phyloP scores from a whole-genome alignment of 2,797 vertebrate species.

The Brachyrhaphis roseni region DNA sequence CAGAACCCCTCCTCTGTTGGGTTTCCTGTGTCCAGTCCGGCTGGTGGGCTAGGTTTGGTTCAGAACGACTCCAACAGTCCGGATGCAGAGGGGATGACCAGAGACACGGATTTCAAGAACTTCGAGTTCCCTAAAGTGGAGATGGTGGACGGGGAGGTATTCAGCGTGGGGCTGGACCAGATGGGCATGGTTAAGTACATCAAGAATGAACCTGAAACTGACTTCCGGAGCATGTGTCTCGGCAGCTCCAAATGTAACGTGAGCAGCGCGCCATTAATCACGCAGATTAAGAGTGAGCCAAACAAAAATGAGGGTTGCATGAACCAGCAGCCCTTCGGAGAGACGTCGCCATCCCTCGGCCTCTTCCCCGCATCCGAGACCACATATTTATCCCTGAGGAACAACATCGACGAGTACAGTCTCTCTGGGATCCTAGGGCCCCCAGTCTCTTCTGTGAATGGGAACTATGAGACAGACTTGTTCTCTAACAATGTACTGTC shows the following conservation, averaged over 20 bases:
- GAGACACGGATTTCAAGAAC: slow-evolving; percentile 88
- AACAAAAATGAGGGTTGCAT: slow-evolving; percentile 92
- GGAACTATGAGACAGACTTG: slow-evolving; percentile 88
- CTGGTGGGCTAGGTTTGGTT: slow-evolving; percentile 83
- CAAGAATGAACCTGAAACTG: slow-evolving; percentile 93
- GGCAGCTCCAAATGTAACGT: slow-evolving; percentile 85
- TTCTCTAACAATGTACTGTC: slow-evolving; percentile 89
- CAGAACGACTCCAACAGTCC: slow-evolving; percentile 89
- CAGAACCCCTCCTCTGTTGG: slow-evolving; percentile 82
- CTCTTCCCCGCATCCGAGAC: slow-evolving; percentile 94
- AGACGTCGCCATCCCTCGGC: slow-evolving; percentile 84
- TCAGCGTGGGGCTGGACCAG: slow-evolving; percentile 86
- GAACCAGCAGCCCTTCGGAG: slow-evolving; percentile 87
- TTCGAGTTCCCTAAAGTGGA: slow-evolving; percentile 94
- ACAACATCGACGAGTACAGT: slow-evolving; percentile 98
- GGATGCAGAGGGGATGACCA: slow-evolving; percentile 72
- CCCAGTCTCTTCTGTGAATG: slow-evolving; percentile 91
- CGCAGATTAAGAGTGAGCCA: slow-evolving; percentile 94
- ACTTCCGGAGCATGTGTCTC: slow-evolving; percentile 91
- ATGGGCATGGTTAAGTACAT: slow-evolving; percentile 95
- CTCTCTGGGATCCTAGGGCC: slow-evolving; percentile 98
- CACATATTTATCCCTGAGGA: slow-evolving; percentile 96
- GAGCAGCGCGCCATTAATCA: slow-evolving; percentile 84
- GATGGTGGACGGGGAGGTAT: slow-evolving; percentile 87
- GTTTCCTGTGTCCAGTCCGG: slow-evolving; percentile 85